Evolutionary conservation across 64 coral and sea anemone genomes (phyloP), one percentile per base, ranked within the genome.

Genomic region (Pachyseris speciosa): DNA sequence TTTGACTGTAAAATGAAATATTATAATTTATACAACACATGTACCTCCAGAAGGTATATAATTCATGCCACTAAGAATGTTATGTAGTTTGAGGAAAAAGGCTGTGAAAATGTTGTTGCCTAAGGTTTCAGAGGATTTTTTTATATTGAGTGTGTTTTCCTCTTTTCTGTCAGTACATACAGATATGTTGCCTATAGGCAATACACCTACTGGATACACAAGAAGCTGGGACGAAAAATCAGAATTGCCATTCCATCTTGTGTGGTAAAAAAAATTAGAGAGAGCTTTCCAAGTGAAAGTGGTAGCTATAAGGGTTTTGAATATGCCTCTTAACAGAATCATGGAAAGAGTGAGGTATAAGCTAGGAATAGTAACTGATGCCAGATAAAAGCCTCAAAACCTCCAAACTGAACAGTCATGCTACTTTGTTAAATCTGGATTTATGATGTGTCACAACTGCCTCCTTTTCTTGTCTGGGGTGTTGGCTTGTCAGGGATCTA

Each of bases 211-310:
- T 65, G 59, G 80, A 66, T 84, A 10, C 80, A 84, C 33, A 84
- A 84, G 80, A 84, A 66, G 80, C 58, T 84, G 37, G 58, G 59
- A 24, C 3, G 80, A 41, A 84, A 66, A 84, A 84, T 84, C 2
- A 84, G 80, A 84, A 84, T 84, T 41, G 36, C 58, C 12, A 66
- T 67, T 65, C 80, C 59, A 84, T 84, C 80, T 66, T 84, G 80
- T 84, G 58, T 26, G 3, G 80, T 84, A 27, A 84, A 84, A 84
- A 66, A 68, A 68, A 68, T 67, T 66, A 84, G 55, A 20, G 58
- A 66, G 20, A 84, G 80, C 65, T 84, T 84, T 17, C 80, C 80
- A 66, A 84, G 80, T 66, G 80, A 84, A 84, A 84, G 80, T 66
- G 19, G 80, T 66, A 67, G 33, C 22, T 84, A 84, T 66, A 84